A percentile compares a stretch with the other conserved stretches of the same genome.
Evolutionary conservation across 2,113 vertebrate genomes (phyloP).

Genomic region (Balaenoptera acutorostrata): DNA sequence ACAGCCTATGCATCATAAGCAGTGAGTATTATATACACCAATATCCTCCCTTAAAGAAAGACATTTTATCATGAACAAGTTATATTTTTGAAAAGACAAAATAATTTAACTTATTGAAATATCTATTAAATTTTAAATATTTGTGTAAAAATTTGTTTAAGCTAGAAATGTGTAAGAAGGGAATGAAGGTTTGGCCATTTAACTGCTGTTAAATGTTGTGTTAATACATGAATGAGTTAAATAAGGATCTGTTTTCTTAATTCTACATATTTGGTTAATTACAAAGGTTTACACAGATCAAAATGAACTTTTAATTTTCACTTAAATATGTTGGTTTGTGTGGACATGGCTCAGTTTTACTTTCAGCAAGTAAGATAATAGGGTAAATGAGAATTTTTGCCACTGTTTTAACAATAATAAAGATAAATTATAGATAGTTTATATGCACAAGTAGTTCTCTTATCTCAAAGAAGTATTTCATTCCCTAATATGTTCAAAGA

Average conservation of each 20-base stretch:
- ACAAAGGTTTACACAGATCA: background rate
- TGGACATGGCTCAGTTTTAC: background rate
- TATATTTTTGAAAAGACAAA: background rate
- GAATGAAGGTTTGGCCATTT: background rate
- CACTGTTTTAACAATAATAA: background rate
- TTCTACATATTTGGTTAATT: background rate
- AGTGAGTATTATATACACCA: background rate
- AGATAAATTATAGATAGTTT: background rate
- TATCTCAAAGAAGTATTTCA: background rate
- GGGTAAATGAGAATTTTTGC: background rate
- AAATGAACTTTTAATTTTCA: background rate
- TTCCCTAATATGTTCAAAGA: background rate
- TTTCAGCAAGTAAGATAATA: background rate
- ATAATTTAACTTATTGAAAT: background rate
- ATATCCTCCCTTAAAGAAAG: background rate
- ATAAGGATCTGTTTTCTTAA: background rate
- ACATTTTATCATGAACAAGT: background rate
- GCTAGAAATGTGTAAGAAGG: background rate
- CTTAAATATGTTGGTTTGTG: background rate
- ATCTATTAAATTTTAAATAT: background rate
- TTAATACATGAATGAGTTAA: background rate
- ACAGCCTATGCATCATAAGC: background rate
- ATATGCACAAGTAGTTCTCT: background rate
- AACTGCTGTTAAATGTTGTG: background rate
- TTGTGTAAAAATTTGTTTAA: background rate